Evolutionary conservation across 2,113 vertebrate genomes (phyloP), one percentile per base, ranked within the genome.

Genomic region (Heteronetta atricapilla): DNA sequence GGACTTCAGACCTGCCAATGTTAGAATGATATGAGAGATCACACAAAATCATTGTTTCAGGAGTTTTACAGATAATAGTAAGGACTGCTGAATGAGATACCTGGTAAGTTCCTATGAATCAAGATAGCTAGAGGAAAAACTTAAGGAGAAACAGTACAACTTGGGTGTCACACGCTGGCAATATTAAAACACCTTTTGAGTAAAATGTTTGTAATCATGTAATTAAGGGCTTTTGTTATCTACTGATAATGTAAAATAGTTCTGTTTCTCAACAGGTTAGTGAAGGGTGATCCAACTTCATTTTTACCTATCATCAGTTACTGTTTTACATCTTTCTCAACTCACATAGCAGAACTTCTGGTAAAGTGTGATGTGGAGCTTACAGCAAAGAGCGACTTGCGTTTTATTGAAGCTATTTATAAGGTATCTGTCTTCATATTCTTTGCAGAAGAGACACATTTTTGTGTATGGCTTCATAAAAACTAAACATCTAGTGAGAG

Each of bases 231-330:
- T 91, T 87, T 46, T 93, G 9, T 86, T 82, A 20, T 22, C 13
- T 88, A 87, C n/a, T 92, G 20, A 53, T 81, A 12, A 12, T 76
- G 14, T 84, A 59, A 90, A 88, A 77, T 88, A 34, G 23, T 94
- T 95, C 38, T 83, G 22, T 93, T 93, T 86, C 31, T 77, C 60
- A 59, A 81, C 92, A 99, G 99, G 82, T 97, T 99, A 92, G 95
- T 98, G 75, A 99, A 98, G 86, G 99, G 99, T 87, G 99, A 99
- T 48, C 98, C 98, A 36, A 98, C 98, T 69, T 98, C 98, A 6
- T 98, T 97, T 90, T 97, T 99, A 22, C 99, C 99, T 13, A 98
- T 99, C 48, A 96, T 99, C 96, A 99, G 98, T 97, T 99, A 99
- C 95, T 97, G 97, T 55, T 98, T 99, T 86, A 99, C 98, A 17